Evolutionary conservation across 2,888 invertebrate genomes (phyloP).

Genomic region (Clitarchus hookeri): DNA sequence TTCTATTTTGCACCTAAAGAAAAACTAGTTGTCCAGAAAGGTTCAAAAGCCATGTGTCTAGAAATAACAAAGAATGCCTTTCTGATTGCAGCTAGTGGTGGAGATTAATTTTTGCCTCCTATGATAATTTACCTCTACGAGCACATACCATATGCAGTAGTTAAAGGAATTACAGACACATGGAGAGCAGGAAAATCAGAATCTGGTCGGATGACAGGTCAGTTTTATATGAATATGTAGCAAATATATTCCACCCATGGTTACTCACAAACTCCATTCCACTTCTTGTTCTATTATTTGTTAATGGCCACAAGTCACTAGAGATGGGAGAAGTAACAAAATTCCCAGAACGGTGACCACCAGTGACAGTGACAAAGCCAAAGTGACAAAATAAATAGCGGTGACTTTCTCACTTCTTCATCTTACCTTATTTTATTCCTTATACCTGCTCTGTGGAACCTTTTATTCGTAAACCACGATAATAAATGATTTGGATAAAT

Average conservation of each 20-base stretch:
- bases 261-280: slow-evolving; percentile 42
- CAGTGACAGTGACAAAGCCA: too few species aligned
- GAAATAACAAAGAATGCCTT: slow-evolving; percentile 48
- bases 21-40: slow-evolving; percentile 48
- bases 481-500: too few species aligned
- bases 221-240: slow-evolving; percentile 42
- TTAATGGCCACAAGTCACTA: slow-evolving; percentile 43
- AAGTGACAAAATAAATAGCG: too few species aligned
- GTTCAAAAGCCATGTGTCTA: slow-evolving; percentile 41
- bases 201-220: slow-evolving; percentile 43
- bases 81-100: slow-evolving; percentile 47
- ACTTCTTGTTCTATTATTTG: slow-evolving; percentile 45
- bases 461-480: too few species aligned
- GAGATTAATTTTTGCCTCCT: slow-evolving; percentile 42
- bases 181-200: slow-evolving; percentile 43
- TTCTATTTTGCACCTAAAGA: slow-evolving; percentile 51
- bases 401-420: too few species aligned
- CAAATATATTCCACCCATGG: slow-evolving; percentile 44
- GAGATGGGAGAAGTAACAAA: too few species aligned
- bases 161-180: slow-evolving; percentile 38
- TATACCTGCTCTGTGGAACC: too few species aligned
- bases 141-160: slow-evolving; percentile 41
- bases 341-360: too few species aligned
- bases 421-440: too few species aligned
- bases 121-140: slow-evolving; percentile 42